phyloP scores from a whole-genome alignment of 1,140 invertebrate genomes.

The Chironomus striatipennis region DNA sequence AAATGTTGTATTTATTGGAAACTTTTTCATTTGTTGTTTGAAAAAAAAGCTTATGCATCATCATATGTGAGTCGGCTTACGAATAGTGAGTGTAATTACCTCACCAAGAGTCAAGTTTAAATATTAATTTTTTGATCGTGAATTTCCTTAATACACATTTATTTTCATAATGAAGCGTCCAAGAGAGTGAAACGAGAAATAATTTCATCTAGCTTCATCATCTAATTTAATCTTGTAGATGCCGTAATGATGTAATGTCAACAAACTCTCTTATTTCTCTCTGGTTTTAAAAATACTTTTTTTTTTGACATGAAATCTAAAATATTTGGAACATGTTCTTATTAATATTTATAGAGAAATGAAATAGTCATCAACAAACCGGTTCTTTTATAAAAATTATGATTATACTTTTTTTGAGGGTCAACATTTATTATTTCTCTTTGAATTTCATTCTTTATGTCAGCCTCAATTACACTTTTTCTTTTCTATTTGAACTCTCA shows the following conservation, averaged over 20 bases:
- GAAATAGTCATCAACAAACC: background rate
- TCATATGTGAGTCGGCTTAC: no score
- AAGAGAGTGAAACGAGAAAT: no score
- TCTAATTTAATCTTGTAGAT: background rate
- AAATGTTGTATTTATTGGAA: background rate
- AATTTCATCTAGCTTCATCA: no score
- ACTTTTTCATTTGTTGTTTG: background rate
- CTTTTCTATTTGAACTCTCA: background rate
- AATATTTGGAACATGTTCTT: background rate
- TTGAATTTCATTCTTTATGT: background rate
- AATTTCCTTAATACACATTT: background rate
- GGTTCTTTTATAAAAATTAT: background rate
- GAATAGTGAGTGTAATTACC: background rate
- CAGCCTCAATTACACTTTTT: background rate
- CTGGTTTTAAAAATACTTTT: background rate
- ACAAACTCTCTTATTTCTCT: background rate
- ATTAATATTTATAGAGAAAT: background rate
- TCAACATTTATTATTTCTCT: background rate
- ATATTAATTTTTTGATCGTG: background rate
- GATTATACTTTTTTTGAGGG: background rate
- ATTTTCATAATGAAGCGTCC: background rate
- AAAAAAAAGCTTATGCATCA: background rate
- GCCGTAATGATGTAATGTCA: slow-evolving; percentile 7
- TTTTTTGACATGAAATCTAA: background rate
- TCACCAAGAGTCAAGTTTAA: background rate